Conservation (phyloP, 2,113 vertebrate species). For the Sphyrna mokarran region DNA sequence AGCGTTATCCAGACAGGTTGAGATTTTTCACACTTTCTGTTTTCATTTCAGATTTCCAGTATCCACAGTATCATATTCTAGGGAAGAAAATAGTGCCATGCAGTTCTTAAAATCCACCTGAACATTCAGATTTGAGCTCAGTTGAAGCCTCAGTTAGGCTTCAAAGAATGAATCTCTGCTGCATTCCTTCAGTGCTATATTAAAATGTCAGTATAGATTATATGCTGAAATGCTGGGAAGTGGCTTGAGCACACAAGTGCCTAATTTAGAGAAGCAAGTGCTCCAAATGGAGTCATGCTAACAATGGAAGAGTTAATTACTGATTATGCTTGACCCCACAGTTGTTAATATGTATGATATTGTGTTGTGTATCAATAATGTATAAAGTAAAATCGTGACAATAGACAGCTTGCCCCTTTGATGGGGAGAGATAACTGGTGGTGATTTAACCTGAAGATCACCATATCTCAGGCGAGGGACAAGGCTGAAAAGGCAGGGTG, state of each 20-base stretch:
- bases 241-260: neutral
- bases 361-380: neutral
- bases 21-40: too few relatives aligned
- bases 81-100: neutral
- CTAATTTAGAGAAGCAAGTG: neutral
- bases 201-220: neutral
- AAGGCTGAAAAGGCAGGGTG: too few relatives aligned
- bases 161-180: neutral
- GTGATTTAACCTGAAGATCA: too few relatives aligned
- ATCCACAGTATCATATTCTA: too few relatives aligned
- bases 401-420: too few relatives aligned
- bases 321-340: neutral
- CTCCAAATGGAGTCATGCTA: neutral
- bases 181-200: neutral
- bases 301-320: neutral
- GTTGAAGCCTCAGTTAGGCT: neutral
- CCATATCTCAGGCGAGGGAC: too few relatives aligned
- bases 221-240: neutral
- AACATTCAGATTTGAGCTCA: neutral
- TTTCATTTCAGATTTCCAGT: too few relatives aligned
- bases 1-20: too few relatives aligned
- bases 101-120: neutral
- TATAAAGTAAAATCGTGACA: too few relatives aligned
- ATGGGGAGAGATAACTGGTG: too few relatives aligned
- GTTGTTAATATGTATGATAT: neutral